Percentiles rank a stretch among this genome's conserved stretches.
phyloP scores from a whole-genome alignment of 1,140 invertebrate species.

The Dufourea novaeangliae region DNA sequence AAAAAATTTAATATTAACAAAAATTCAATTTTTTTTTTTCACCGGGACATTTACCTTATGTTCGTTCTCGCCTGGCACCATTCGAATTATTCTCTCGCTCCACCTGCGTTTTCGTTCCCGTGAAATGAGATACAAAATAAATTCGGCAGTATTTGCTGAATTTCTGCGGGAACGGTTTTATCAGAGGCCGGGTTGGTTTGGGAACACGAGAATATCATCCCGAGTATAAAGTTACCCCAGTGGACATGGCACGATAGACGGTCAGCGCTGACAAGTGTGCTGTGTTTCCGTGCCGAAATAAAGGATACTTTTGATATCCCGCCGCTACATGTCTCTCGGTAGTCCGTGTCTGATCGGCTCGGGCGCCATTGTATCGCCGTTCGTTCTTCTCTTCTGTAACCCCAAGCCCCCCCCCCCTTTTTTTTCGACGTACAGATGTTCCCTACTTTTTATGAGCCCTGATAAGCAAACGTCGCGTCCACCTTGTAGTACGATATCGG shows the following conservation, averaged over 20 bases:
- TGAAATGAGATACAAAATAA: constrained; percentile 8
- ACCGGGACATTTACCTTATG: too few species aligned
- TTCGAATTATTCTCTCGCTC: constrained; percentile 4
- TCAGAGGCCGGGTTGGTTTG: not conserved
- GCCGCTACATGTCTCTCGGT: constrained; percentile 30
- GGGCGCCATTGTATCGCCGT: constrained; percentile 47
- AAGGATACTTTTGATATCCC: constrained; percentile 54
- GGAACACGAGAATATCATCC: constrained; percentile 42
- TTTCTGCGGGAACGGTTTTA: constrained; percentile 3
- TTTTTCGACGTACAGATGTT: constrained; percentile 6
- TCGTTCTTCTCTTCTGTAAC: constrained; percentile 37
- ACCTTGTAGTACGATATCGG: not conserved
- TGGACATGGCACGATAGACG: constrained; percentile 22
- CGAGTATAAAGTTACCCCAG: constrained; percentile 52
- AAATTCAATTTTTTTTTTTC: too few species aligned
- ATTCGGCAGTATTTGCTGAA: constrained; percentile 21
- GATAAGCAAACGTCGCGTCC: constrained; percentile 1
- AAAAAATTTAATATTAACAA: too few species aligned
- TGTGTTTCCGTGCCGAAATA: constrained; percentile 47
- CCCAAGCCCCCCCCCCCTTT: not conserved
- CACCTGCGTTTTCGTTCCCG: not conserved
- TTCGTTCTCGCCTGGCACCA: not conserved
- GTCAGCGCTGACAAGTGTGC: constrained; percentile 19
- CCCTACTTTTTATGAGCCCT: not conserved
- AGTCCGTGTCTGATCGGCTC: constrained; percentile 49